Evolutionary conservation across 2,797 vertebrate genomes (phyloP).

Genomic region (Danio kyathit): DNA sequence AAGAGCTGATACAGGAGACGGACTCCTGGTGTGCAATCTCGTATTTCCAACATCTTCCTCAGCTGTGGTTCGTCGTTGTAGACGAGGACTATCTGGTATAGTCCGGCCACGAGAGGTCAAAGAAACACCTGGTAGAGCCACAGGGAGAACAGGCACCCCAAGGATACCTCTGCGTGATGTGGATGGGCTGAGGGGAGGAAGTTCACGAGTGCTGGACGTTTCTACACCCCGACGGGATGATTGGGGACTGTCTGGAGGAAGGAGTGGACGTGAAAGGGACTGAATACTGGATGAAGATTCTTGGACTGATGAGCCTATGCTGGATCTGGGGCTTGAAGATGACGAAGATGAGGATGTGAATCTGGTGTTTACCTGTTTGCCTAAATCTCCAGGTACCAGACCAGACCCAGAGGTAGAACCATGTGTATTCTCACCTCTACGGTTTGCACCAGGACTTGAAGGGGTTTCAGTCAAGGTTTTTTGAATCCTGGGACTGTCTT

Average conservation of each 20-base stretch:
- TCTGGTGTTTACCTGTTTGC: conserved; percentile 64
- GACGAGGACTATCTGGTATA: conserved; percentile 79
- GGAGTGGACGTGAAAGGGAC: conserved; percentile 58
- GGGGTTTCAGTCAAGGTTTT: conserved; percentile 71
- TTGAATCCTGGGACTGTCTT: conserved; percentile 72
- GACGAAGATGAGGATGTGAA: conserved; percentile 59
- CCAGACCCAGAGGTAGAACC: conserved; percentile 60
- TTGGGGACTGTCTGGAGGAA: conserved; percentile 82
- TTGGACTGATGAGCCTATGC: conserved; percentile 75
- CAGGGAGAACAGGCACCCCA: conserved; percentile 74
- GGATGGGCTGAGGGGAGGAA: conserved; percentile 87
- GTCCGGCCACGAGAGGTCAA: conserved; percentile 68
- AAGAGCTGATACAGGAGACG: conserved; percentile 73
- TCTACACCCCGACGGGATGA: conserved; percentile 77
- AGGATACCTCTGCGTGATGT: conserved; percentile 76
- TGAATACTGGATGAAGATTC: conserved; percentile 77
- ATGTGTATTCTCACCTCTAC: conserved; percentile 69
- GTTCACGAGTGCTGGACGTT: conserved; percentile 75
- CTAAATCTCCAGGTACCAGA: conserved; percentile 52
- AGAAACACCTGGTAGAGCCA: conserved; percentile 51
- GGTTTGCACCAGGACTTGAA: conserved; percentile 70
- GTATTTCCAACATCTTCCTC: conserved; percentile 66
- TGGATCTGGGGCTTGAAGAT: conserved; percentile 73
- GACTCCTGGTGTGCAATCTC: conserved; percentile 75
- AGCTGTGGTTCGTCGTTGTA: conserved; percentile 64